A percentile compares a stretch with the other conserved stretches of the same genome.
These are phyloP conservation scores for Geophilus truncorum DNA, from an alignment of 2,888 invertebrate genomes.

Conservation along the genomic window DNA sequence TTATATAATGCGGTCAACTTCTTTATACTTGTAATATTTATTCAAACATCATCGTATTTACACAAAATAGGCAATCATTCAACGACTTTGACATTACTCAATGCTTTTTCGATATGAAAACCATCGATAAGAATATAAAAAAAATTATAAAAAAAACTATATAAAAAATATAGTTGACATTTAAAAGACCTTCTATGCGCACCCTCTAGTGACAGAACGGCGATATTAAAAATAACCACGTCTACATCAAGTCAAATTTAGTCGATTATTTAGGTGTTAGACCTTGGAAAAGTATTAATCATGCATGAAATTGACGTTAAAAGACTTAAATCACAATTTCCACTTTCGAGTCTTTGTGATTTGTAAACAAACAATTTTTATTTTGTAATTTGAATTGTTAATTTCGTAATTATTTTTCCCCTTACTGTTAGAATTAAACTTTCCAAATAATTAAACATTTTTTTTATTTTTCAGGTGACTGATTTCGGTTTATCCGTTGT, in stretches of 20 bases:
- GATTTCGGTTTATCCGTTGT: slow-evolving; percentile 58
- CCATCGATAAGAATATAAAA: background rate
- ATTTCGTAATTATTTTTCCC: background rate
- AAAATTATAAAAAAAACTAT: too few relatives aligned
- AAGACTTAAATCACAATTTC: background rate
- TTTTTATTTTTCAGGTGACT: slow-evolving; percentile 42
- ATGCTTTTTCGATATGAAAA: background rate
- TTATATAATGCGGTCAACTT: too few relatives aligned
- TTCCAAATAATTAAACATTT: background rate
- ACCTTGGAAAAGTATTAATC: background rate
- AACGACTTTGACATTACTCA: background rate
- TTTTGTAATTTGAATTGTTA: background rate
- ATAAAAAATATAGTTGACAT: background rate
- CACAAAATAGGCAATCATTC: background rate
- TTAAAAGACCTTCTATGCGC: background rate
- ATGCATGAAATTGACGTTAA: background rate
- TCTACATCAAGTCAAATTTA: background rate
- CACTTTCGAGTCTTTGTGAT: background rate
- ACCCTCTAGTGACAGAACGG: background rate
- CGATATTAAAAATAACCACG: background rate
- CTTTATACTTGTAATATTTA: too few relatives aligned
- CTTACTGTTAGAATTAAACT: background rate
- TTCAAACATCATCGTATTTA: background rate
- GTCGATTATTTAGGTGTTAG: background rate
- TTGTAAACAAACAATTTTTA: background rate